Base-by-base conservation (phyloP, 2,113 vertebrate genomes). In the Chaetops frenatus region DNA sequence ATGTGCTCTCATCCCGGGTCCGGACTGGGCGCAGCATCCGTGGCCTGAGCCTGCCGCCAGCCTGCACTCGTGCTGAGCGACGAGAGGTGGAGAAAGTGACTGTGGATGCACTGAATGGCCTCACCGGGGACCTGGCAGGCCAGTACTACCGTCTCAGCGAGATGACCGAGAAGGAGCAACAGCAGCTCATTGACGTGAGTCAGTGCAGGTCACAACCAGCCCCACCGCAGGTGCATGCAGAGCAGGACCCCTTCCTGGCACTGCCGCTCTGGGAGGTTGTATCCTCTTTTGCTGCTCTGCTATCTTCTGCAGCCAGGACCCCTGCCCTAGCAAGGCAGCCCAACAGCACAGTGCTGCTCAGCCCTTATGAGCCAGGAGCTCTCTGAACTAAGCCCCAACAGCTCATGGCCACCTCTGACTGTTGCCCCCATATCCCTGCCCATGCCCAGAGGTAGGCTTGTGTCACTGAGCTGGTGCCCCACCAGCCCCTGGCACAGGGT, bases 1-100 rank as follows among this genome's bases (percentile, higher is more conserved):
- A 99, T 3, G 99, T 99, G 89, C 97, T 99, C 92, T 99, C 99
- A 0, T 99, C 99, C 6, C 98, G 99, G 35, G 99, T 99, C 77
- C 98, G 99, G 94, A 98, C 98, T 0, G 98, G 98, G 36, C 98
- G 98, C 93, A 98, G 98, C 88, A 98, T 98, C 91, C 98, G 98
- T 0, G 98, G 98, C 45, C 98, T 98, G 81, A 98, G 98, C 85
- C 92, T 98, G 86, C 98, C 98, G 0, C 98, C 98, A 14, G 98
- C 98, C 69, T 98, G 98, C 79, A 98, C 97, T 23, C 96, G 98
- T 0, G 98, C 98, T 0, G 98, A 98, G 91, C 96, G 98, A 13
- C 94, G 98, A 11, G 98, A 98, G 88, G 98, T 98, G 72, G 98
- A 98, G 90, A 98, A 97, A 58, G 98, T 98, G 45, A 28, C 97